Evolutionary conservation across 1,140 invertebrate species (phyloP), one percentile per base, ranked within the genome.

Genomic region (Anoplolepis gracilipes): DNA sequence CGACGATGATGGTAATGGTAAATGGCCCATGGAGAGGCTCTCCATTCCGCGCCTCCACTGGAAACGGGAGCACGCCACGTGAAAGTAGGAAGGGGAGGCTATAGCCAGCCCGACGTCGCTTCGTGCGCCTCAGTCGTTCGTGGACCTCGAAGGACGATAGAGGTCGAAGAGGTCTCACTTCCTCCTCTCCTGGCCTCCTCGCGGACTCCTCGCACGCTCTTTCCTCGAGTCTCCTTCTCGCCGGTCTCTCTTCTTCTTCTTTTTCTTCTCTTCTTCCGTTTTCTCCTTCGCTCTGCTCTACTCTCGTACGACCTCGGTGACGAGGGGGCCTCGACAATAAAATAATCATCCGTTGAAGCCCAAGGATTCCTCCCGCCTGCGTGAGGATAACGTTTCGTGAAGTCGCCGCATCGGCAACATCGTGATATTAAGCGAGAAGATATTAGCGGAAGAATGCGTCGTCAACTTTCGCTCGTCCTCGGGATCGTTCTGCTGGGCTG

Each of bases 141-240:
- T 94, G 93, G 92, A 95, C 93, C 93, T 95, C 94, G 93, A 94
- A 94, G 93, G 94, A 95, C 94, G 94, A 93, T 92, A 94, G 94
- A 95, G 94, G 94, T 95, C 92, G 93, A 94, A 93, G 94, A 94
- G 94, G 93, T 90, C 92, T 88, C 82, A 89, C 81, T 91, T 93
- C 91, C 92, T 93, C 92, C 91, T 94, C 89, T 91, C 90, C 76
- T 91, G 90, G 61, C 88, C 89, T 90, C 88, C 89, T 90, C 72
- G 64, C 85, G 49, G 49, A 53, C 78, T 84, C 69, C 77, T 49
- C 62, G n/a, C 59, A 85, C 84, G 62, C 49, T 69, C 55, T 28
- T n/a, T 70, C 67, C 57, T 85, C 70, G 59, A 42, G 75, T 77
- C 85, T 78, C 73, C 70, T 70, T 19, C 42, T 46, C 46, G 46